A percentile compares a stretch with the other conserved stretches of the same genome.
Evolutionary conservation across 2,888 invertebrate genomes (phyloP).

Genomic region (Hydropsyche betteni): DNA sequence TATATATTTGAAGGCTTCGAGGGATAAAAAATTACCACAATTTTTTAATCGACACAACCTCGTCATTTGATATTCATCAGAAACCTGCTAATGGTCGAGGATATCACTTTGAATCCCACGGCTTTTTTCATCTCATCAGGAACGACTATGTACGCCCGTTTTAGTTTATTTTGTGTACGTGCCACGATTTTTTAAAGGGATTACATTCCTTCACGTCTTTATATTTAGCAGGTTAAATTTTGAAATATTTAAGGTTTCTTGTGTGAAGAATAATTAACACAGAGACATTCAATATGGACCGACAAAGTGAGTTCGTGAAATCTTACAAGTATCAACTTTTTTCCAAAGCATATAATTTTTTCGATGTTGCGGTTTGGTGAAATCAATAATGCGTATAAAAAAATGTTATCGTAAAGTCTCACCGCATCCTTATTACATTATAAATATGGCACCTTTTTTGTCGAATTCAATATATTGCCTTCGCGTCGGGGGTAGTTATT

Average conservation of each 20-base stretch:
- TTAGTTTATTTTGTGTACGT: conserved; percentile 9
- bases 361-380: conserved; percentile 11
- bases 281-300: conserved; percentile 4
- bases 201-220: not conserved
- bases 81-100: conserved; percentile 31
- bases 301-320: conserved; percentile 3
- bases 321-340: conserved; percentile 6
- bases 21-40: conserved; percentile 34
- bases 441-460: conserved; percentile 29
- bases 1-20: conserved; percentile 26
- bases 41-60: conserved; percentile 10
- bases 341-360: conserved; percentile 5
- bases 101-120: conserved; percentile 30
- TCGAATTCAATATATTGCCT: conserved; percentile 24
- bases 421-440: conserved; percentile 28
- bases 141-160: not conserved
- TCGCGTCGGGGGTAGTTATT: not conserved
- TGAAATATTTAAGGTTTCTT: not conserved
- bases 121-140: conserved; percentile 25
- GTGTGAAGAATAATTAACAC: conserved; percentile 14
- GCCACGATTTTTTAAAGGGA: conserved; percentile 1
- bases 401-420: conserved; percentile 18
- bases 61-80: conserved; percentile 43
- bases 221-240: conserved; percentile 1
- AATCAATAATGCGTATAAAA: conserved; percentile 16